Evolutionary conservation across 2,797 vertebrate species (phyloP), one percentile per base, ranked within the genome.

Genomic region (Microctenopoma stevenorrisi): DNA sequence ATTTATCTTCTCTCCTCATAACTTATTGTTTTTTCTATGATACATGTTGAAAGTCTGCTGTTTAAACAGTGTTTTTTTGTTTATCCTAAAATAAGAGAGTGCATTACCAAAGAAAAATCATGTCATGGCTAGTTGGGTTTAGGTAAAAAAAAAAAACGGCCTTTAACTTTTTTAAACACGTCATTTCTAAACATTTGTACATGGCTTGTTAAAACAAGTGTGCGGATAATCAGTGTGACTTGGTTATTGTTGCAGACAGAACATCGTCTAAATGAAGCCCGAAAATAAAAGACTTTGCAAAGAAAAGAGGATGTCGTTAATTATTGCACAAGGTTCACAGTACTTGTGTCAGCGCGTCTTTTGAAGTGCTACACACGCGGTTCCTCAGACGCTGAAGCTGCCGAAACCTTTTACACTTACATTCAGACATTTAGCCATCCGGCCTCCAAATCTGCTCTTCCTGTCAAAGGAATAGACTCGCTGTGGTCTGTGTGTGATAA

Each of bases 401-500:
- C 72, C 33, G 59, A 66, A 73, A 25, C 30, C 51, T 65, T 58
- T 73, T 43, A 40, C 42, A 55, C 62, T 75, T 16, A 16, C 7
- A 48, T 60, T 25, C 65, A 65, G 43, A 63, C 51, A 74, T 59
- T 57, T 74, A 73, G 70, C 74, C 81, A 78, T 68, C 67, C 58
- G 2, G 70, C 55, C 68, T 68, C 68, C 6, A 0, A 82, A 57
- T 60, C 79, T 44, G 54, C 78, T 56, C 70, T 30, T 53, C 51
- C 66, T 75, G 82, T 83, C 84, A 81, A 62, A 76, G 66, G 86
- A 73, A 82, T 72, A 28, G 62, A 89, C 69, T 87, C 65, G 35
- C 55, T 68, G 81, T 64, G 74, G 71, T 71, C 60, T 22, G 64
- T n/a, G 64, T n/a, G 52, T 86, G 87, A 90, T 83, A 66, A 72